Conservation (phyloP, 2,113 vertebrate species). For the Kryptolebias marmoratus region DNA sequence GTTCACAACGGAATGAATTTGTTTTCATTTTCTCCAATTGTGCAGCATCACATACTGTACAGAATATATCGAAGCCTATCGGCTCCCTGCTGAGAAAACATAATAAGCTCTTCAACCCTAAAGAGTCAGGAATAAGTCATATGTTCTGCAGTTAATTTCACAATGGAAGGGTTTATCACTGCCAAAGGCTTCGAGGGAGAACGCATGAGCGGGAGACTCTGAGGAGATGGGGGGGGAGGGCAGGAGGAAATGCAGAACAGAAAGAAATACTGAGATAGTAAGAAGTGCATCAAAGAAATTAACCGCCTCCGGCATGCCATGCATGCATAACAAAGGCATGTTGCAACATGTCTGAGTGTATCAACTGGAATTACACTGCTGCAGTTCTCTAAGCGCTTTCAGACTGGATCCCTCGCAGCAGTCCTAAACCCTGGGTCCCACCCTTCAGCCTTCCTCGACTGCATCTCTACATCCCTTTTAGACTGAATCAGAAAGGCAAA, state of each 20-base stretch:
- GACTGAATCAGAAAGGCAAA: slow-evolving; percentile 23
- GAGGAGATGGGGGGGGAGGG: slow-evolving; percentile 23
- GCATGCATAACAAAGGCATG: slow-evolving; percentile 43
- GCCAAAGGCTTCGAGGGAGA: slow-evolving; percentile 37
- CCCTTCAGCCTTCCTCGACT: slow-evolving; percentile 16
- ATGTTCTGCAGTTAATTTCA: slow-evolving; percentile 70
- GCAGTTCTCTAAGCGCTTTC: slow-evolving; percentile 52
- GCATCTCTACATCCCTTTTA: not conserved
- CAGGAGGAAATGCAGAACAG: slow-evolving; percentile 15
- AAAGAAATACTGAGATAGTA: slow-evolving; percentile 34
- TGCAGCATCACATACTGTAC: slow-evolving; percentile 51
- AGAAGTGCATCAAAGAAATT: slow-evolving; percentile 25
- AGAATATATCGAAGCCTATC: slow-evolving; percentile 58
- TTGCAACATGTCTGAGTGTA: slow-evolving; percentile 44
- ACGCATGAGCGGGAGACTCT: not conserved
- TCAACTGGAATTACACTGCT: slow-evolving; percentile 40
- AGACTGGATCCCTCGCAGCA: slow-evolving; percentile 45
- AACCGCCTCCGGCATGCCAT: slow-evolving; percentile 27
- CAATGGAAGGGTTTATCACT: slow-evolving; percentile 71
- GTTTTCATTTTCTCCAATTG: slow-evolving; percentile 56
- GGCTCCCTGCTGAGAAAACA: slow-evolving; percentile 64
- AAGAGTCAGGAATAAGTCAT: slow-evolving; percentile 69
- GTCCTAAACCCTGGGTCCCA: slow-evolving; percentile 27
- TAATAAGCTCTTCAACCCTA: slow-evolving; percentile 78
- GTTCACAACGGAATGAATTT: slow-evolving; percentile 45